Conservation (phyloP, 2,797 vertebrate genomes). For the Eutrigla gurnardus region DNA sequence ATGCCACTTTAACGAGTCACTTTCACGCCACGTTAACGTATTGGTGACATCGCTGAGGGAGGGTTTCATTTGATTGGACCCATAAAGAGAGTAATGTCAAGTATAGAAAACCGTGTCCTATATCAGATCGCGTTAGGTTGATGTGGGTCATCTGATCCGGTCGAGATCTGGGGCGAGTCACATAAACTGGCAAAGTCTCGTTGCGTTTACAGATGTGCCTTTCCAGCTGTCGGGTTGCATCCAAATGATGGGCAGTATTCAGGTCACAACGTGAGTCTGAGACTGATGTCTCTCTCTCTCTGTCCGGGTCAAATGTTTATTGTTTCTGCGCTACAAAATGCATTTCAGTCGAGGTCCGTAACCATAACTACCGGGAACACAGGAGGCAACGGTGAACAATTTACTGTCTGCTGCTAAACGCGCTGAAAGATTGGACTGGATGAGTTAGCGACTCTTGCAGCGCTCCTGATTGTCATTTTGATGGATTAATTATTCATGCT, state of each 20-base stretch:
- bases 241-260: background rate
- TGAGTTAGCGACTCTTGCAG: background rate
- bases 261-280: slow-evolving; percentile 5
- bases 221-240: background rate
- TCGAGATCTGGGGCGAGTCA: background rate
- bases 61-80: slow-evolving; percentile 36
- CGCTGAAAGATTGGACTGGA: background rate
- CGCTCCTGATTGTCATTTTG: background rate
- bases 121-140: background rate
- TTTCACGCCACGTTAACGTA: slow-evolving; percentile 30
- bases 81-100: background rate
- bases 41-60: slow-evolving; percentile 5
- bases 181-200: background rate
- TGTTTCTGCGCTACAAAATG: background rate
- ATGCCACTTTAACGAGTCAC: slow-evolving; percentile 6
- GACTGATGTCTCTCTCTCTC: too few species aligned
- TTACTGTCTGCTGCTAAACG: background rate
- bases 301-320: background rate
- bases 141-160: background rate
- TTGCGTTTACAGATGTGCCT: slow-evolving; percentile 3
- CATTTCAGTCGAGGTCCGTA: background rate
- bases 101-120: background rate
- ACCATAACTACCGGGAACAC: background rate
- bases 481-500: background rate
- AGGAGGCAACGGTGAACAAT: background rate